A percentile compares a stretch with the other conserved stretches of the same genome.
These are phyloP conservation scores for Gorsachius magnificus DNA, from an alignment of 2,797 vertebrate species.

Conservation along the genomic window DNA sequence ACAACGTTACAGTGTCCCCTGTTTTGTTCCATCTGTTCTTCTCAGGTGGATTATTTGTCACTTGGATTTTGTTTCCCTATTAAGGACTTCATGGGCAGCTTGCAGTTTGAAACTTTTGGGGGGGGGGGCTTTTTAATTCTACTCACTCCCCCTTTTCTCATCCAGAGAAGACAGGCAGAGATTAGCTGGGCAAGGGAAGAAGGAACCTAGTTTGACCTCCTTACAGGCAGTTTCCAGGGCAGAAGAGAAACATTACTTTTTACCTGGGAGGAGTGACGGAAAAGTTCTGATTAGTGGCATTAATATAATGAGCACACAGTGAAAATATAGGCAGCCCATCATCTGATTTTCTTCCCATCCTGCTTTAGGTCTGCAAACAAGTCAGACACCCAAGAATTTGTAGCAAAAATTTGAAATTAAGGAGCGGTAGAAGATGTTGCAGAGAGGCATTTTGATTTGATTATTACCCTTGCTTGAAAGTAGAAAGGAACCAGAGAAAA, in stretches of 20 bases:
- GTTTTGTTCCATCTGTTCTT: slow-evolving; percentile 9
- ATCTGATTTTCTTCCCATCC: neutral
- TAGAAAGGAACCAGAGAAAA: neutral
- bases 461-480: neutral
- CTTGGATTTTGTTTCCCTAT: neutral
- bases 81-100: neutral
- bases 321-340: neutral
- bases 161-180: neutral
- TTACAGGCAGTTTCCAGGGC: neutral
- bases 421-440: neutral
- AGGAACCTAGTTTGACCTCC: neutral
- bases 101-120: neutral
- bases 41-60: neutral
- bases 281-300: neutral
- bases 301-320: neutral
- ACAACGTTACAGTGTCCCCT: neutral
- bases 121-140: neutral
- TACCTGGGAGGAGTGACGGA: neutral
- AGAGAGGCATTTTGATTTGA: neutral
- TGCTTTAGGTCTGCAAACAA: neutral
- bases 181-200: neutral
- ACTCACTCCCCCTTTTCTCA: neutral
- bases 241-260: neutral
- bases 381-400: neutral
- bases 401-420: neutral